phyloP scores from a whole-genome alignment of 2,888 invertebrate genomes.

The Melanostoma scalare region DNA sequence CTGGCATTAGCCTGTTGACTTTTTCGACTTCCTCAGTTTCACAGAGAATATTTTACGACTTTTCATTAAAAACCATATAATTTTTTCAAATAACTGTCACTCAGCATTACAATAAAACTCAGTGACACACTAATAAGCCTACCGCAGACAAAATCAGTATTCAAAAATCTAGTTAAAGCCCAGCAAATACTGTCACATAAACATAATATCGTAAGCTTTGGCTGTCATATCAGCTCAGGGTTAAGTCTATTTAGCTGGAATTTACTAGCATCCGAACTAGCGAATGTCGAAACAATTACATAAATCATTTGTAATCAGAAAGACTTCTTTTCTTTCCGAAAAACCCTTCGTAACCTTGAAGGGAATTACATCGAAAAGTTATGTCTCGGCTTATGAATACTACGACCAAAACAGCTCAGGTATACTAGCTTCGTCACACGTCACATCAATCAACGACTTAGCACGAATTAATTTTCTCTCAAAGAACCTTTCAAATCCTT shows the following conservation, averaged over 20 bases:
- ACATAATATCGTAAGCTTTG: conserved; percentile 12
- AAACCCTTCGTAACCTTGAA: conserved; percentile 2
- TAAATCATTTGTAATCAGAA: conserved; percentile 33
- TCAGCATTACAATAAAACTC: too few relatives aligned
- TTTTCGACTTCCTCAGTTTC: too few relatives aligned
- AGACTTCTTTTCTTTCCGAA: neutral
- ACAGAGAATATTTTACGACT: too few relatives aligned
- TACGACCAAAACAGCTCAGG: neutral
- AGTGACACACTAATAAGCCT: too few relatives aligned
- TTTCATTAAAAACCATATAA: too few relatives aligned
- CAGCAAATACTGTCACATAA: conserved; percentile 18
- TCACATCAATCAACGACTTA: conserved; percentile 29
- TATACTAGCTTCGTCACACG: neutral
- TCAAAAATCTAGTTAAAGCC: conserved; percentile 29
- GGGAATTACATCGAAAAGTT: conserved; percentile 24
- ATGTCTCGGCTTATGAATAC: neutral
- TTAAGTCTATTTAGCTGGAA: conserved; percentile 16
- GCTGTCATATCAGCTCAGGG: conserved; percentile 31
- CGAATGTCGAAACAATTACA: conserved; percentile 37
- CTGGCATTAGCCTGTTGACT: too few relatives aligned
- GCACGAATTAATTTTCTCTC: neutral
- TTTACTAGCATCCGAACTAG: neutral
- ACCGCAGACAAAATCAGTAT: conserved; percentile 7
- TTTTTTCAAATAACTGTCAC: too few relatives aligned
- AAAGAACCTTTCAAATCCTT: conserved; percentile 26